These are phyloP conservation scores for Oreortyx pictus DNA, from an alignment of 2,797 vertebrate species.

Conservation along the genomic window DNA sequence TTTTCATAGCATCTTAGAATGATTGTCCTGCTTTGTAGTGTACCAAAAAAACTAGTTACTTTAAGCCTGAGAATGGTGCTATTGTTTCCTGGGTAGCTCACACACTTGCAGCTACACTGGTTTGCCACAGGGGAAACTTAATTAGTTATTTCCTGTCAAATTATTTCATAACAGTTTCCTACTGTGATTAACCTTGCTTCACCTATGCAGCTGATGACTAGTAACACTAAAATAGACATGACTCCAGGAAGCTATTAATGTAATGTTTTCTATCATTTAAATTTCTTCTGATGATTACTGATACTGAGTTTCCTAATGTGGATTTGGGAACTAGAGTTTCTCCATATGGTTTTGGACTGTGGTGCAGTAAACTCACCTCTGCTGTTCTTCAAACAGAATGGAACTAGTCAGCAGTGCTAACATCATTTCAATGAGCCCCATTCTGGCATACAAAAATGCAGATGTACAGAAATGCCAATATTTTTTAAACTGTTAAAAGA, in stretches of 20 bases:
- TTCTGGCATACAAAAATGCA: not conserved
- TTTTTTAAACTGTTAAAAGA: not conserved
- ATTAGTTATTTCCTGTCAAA: conserved; percentile 52
- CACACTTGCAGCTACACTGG: not conserved
- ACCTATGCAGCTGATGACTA: conserved; percentile 25
- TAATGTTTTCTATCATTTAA: not conserved
- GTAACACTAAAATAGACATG: not conserved
- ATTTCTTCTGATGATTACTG: not conserved
- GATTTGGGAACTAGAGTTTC: not conserved
- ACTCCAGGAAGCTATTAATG: not conserved
- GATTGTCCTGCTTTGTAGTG: not conserved
- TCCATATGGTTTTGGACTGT: not conserved
- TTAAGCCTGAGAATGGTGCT: not conserved
- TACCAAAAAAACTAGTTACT: not conserved
- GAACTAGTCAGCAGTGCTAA: not conserved
- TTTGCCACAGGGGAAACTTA: not conserved
- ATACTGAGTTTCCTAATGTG: not conserved
- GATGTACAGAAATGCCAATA: not conserved
- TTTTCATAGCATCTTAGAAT: not conserved
- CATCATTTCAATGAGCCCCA: not conserved
- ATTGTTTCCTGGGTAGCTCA: not conserved
- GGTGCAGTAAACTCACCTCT: not conserved
- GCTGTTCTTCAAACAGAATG: not conserved
- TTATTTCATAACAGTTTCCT: conserved; percentile 33
- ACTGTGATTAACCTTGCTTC: conserved; percentile 43